Percentiles rank a stretch among this genome's conserved stretches.
Conservation (phyloP, 2,888 invertebrate species). For the Aethes cnicana region DNA sequence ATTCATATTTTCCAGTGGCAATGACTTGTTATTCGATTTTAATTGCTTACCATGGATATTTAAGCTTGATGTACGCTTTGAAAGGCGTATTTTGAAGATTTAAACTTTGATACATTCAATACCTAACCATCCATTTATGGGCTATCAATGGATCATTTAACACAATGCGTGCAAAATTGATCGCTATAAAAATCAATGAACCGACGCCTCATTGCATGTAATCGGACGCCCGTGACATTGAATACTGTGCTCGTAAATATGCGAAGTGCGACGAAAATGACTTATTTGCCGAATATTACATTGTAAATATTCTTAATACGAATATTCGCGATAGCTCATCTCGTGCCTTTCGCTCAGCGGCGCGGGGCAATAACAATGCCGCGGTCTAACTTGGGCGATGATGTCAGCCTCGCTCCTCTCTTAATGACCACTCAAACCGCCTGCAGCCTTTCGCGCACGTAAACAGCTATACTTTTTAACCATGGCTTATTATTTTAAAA, state of each 20-base stretch:
- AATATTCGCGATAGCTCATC: conserved; percentile 73
- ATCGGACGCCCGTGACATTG: conserved; percentile 65
- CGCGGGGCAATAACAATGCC: conserved; percentile 66
- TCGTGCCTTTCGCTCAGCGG: conserved; percentile 60
- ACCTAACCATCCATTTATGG: conserved; percentile 36
- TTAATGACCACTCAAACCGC: conserved; percentile 60
- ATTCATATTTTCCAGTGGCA: conserved; percentile 19
- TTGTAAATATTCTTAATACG: conserved; percentile 48
- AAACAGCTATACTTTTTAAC: conserved; percentile 50
- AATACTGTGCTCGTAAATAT: conserved; percentile 58
- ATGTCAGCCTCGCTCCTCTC: conserved; percentile 69
- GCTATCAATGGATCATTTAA: conserved; percentile 61
- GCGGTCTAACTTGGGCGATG: conserved; percentile 69
- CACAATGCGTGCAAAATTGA: conserved; percentile 62
- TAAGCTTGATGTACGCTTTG: too few species aligned
- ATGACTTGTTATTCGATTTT: conserved; percentile 22
- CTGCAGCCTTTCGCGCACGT: conserved; percentile 63
- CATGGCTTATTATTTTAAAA: too few species aligned
- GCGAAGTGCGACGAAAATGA: conserved; percentile 47
- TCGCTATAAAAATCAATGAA: conserved; percentile 62
- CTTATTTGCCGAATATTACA: conserved; percentile 47
- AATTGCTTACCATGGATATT: conserved; percentile 9
- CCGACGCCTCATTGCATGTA: conserved; percentile 58
- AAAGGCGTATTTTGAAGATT: too few species aligned
- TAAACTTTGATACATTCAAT: too few species aligned